Evolutionary conservation across 2,888 invertebrate species (phyloP).

Genomic region (Tyria jacobaeae): DNA sequence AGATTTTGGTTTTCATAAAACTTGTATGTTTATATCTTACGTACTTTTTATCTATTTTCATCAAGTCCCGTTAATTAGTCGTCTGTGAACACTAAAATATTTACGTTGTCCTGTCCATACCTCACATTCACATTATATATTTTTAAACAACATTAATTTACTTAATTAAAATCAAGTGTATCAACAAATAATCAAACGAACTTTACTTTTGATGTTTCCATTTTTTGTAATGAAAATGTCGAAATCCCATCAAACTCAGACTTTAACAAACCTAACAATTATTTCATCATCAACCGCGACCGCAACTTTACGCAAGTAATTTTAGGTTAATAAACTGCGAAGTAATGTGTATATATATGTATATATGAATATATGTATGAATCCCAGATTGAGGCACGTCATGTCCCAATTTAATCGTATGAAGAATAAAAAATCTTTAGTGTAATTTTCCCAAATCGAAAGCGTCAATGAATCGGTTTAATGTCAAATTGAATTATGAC

Average conservation of each 20-base stretch:
- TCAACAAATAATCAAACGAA: not conserved
- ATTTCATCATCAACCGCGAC: not conserved
- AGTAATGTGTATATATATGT: not conserved
- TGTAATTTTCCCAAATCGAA: constrained; percentile 49
- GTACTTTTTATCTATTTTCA: too few species aligned
- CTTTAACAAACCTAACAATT: not conserved
- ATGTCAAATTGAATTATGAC: constrained; percentile 62
- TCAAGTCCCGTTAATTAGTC: too few species aligned
- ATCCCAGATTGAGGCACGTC: not conserved
- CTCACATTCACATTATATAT: too few species aligned
- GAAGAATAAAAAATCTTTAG: constrained; percentile 43
- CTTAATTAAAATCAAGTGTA: too few species aligned
- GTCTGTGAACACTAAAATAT: too few species aligned
- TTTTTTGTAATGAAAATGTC: too few species aligned
- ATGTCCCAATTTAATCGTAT: constrained; percentile 21
- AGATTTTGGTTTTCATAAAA: too few species aligned
- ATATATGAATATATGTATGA: not conserved
- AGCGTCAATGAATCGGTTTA: constrained; percentile 55
- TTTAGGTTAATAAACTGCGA: not conserved
- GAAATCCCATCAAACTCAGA: not conserved
- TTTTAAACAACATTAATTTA: too few species aligned
- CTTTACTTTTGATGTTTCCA: not conserved
- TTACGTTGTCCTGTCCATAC: too few species aligned
- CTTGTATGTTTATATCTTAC: too few species aligned
- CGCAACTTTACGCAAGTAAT: not conserved